Conservation (phyloP, 2,888 invertebrate species). For the Acrobasis repandana region DNA sequence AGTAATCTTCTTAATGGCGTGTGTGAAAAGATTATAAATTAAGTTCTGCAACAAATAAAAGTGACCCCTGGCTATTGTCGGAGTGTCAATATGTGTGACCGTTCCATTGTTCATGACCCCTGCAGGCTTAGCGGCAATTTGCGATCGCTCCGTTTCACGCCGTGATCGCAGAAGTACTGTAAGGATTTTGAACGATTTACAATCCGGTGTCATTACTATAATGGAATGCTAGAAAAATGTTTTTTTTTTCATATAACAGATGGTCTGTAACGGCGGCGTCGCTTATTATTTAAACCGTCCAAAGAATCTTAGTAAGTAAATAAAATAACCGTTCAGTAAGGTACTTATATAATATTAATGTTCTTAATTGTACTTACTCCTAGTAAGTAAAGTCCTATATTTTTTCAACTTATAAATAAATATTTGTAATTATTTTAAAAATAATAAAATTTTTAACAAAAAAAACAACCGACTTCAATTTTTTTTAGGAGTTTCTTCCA, state of each 20-base stretch:
- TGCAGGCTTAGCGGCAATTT: constrained; percentile 74
- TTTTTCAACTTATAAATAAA: too few species aligned
- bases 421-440: too few species aligned
- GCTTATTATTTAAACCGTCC: neutral
- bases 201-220: constrained; percentile 53
- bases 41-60: constrained; percentile 83
- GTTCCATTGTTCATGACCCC: constrained; percentile 76
- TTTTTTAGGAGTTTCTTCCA: too few species aligned
- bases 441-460: too few species aligned
- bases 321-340: too few species aligned
- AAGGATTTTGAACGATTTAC: constrained; percentile 48
- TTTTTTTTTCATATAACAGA: constrained; percentile 31
- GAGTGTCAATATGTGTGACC: constrained; percentile 83
- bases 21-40: constrained; percentile 84
- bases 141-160: constrained; percentile 66
- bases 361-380: too few species aligned
- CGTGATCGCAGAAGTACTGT: constrained; percentile 57
- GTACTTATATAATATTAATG: too few species aligned
- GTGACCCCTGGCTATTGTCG: constrained; percentile 80
- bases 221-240: constrained; percentile 41
- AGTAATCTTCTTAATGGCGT: constrained; percentile 82
- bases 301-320: too few species aligned
- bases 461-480: too few species aligned
- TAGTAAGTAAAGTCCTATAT: too few species aligned
- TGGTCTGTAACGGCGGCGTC: constrained; percentile 29